A percentile compares a stretch with the other conserved stretches of the same genome.
Evolutionary conservation across 1,140 invertebrate genomes (phyloP).

Genomic region (Drosophila baimaii): DNA sequence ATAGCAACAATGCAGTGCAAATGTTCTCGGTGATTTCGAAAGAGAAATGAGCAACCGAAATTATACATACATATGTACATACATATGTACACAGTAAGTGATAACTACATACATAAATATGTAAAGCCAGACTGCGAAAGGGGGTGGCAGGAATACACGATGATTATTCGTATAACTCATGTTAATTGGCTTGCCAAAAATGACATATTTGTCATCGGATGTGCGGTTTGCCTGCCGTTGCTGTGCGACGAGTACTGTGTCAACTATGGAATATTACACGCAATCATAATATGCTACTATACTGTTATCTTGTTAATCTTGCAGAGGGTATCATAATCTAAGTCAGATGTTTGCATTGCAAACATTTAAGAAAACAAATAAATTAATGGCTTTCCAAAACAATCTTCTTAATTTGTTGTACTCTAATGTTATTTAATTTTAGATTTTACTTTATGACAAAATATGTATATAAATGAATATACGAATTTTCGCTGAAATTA

Average conservation of each 20-base stretch:
- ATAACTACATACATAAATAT: conserved; percentile 9
- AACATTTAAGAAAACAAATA: too few relatives aligned
- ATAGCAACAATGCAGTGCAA: conserved; percentile 20
- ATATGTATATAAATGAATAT: background rate
- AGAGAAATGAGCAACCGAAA: conserved; percentile 18
- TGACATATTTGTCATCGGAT: conserved; percentile 26
- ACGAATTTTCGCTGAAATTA: background rate
- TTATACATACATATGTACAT: background rate
- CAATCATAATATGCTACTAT: background rate
- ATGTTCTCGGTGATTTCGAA: conserved; percentile 13
- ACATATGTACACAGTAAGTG: too few relatives aligned
- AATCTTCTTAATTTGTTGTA: background rate
- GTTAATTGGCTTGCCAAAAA: conserved; percentile 40
- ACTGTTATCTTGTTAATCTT: too few relatives aligned
- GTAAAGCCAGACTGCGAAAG: background rate
- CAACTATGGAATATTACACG: background rate
- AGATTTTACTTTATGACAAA: background rate
- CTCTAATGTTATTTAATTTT: background rate
- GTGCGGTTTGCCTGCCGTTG: background rate
- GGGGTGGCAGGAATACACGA: conserved; percentile 1
- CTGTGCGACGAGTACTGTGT: background rate
- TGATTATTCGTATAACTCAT: conserved; percentile 25
- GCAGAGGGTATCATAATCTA: too few relatives aligned
- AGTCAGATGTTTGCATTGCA: too few relatives aligned
- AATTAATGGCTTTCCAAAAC: too few relatives aligned